Evolutionary conservation across 2,888 invertebrate species (phyloP), one percentile per base, ranked within the genome.

Genomic region (Pherbina coryleti): DNA sequence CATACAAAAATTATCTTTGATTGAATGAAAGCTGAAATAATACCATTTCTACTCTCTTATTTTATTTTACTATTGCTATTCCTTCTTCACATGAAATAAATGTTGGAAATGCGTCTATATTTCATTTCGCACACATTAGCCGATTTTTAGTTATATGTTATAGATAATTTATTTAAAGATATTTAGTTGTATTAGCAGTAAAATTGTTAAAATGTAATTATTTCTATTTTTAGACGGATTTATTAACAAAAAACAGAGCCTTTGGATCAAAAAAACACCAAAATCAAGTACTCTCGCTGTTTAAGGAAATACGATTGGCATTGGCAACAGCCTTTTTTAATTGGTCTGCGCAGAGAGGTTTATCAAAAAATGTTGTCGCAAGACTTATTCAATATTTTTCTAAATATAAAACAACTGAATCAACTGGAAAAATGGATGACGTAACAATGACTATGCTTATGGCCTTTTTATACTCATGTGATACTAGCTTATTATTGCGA

Each of bases 201-300:
- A n/a, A n/a, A n/a, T n/a, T n/a, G n/a, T n/a, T n/a, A n/a, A n/a
- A n/a, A n/a, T n/a, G n/a, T n/a, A n/a, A n/a, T n/a, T n/a, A 34
- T 11, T n/a, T 22, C 49, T 37, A 9, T 51, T 77, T 78, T 19
- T 72, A 93, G 89, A 90, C 96, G 82, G 95, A 95, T 82, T 89
- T 95, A 83, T 90, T 98, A 75, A 96, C 97, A 85, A 92, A 93
- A 84, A 97, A 97, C 90, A 92, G 97, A 69, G 98, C 98, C 0
- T 90, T 98, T 49, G 98, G 98, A 5, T 95, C 96, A 17, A 93
- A 95, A 8, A 93, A 93, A 82, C 97, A 98, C 89, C 93, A 96
- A 83, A 93, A 94, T 76, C 94, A 95, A 89, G 93, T 96, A 0
- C 90, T 93, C 71, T 93, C 94, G 84, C 90, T 96, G 62, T 96